Percentiles rank a stretch among this genome's conserved stretches.
Evolutionary conservation across 1,140 invertebrate species (phyloP).

Genomic region (Wasmannia auropunctata): DNA sequence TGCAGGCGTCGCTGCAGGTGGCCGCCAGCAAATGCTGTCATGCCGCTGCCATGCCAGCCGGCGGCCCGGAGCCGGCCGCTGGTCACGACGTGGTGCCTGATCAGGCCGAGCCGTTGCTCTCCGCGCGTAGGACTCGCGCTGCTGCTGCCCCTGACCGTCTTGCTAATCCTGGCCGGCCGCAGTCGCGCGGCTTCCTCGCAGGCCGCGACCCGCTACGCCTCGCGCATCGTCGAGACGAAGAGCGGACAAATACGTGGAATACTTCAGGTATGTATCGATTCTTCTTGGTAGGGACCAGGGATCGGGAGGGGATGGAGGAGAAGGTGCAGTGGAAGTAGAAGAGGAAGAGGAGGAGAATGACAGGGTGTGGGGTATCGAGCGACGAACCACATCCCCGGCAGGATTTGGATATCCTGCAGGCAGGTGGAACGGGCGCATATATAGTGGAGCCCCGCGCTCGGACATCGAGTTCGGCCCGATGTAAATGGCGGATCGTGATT

Average conservation of each 20-base stretch:
- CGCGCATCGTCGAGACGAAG: constrained; percentile 87
- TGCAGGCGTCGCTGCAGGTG: constrained; percentile 77
- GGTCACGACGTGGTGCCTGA: constrained; percentile 71
- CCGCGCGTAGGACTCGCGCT: constrained; percentile 60
- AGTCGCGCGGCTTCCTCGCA: constrained; percentile 71
- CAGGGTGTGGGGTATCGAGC: constrained; percentile 8
- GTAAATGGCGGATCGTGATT: constrained; percentile 43
- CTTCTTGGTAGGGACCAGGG: not conserved
- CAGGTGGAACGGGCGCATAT: not conserved
- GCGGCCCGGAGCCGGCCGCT: constrained; percentile 78
- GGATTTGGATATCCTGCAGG: constrained; percentile 35
- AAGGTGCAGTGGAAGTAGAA: not conserved
- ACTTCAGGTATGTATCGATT: constrained; percentile 79
- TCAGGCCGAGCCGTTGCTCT: constrained; percentile 61
- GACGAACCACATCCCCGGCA: not conserved
- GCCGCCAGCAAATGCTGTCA: constrained; percentile 83
- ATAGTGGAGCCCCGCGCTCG: not conserved
- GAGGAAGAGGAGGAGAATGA: not conserved
- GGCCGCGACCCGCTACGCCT: constrained; percentile 84
- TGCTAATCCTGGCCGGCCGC: constrained; percentile 65
- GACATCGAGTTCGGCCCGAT: constrained; percentile 16
- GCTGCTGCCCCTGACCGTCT: constrained; percentile 69
- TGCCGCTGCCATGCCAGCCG: constrained; percentile 83
- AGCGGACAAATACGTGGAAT: constrained; percentile 88
- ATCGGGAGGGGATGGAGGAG: not conserved